Conservation (phyloP, 1,140 invertebrate species). For the Spodoptera litura region DNA sequence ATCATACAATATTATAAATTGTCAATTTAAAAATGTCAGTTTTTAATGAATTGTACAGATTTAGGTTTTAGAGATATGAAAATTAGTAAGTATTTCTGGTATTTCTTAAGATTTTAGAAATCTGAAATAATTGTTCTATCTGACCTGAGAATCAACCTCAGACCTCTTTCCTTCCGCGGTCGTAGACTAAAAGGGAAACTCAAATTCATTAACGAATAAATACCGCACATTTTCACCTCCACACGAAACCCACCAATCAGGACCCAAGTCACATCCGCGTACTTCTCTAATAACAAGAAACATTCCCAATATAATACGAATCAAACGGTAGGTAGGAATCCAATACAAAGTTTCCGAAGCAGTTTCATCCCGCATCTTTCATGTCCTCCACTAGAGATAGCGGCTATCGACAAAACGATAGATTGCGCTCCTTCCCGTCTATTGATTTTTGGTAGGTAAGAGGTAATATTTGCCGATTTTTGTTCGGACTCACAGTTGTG, state of each 20-base stretch:
- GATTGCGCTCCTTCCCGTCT: slow-evolving; percentile 46
- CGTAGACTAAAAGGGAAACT: too few species aligned
- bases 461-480: slow-evolving; percentile 30
- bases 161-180: too few species aligned
- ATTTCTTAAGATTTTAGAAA: too few species aligned
- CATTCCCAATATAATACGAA: slow-evolving; percentile 33
- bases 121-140: too few species aligned
- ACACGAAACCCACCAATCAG: neutral
- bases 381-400: slow-evolving; percentile 43
- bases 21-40: too few species aligned
- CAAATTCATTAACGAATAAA: neutral
- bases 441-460: slow-evolving; percentile 47
- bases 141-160: too few species aligned
- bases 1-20: too few species aligned
- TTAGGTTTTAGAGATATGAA: too few species aligned
- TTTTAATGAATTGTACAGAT: too few species aligned
- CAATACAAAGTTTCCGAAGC: slow-evolving; percentile 43
- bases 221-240: neutral
- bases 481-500: slow-evolving; percentile 21
- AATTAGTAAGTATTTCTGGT: too few species aligned
- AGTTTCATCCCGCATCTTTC: slow-evolving; percentile 32
- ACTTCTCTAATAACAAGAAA: slow-evolving; percentile 21
- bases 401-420: slow-evolving; percentile 48
- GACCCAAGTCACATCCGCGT: neutral
- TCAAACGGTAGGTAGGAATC: slow-evolving; percentile 43